Evolutionary conservation across 2,888 invertebrate species (phyloP).

Genomic region (Cephonodes hylas): DNA sequence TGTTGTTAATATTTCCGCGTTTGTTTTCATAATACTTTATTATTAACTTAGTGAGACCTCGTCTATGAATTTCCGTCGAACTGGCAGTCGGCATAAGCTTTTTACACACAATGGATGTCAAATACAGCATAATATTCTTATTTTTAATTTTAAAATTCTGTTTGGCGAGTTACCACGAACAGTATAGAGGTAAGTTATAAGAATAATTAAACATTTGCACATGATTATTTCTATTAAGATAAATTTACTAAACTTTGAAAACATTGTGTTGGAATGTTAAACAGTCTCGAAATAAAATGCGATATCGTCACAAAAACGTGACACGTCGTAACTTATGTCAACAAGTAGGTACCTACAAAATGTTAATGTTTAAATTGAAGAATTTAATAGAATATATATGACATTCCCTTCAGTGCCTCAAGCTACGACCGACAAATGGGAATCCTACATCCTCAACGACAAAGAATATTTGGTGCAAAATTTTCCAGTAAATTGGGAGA

Average conservation of each 20-base stretch:
- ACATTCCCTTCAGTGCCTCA: constrained; percentile 57
- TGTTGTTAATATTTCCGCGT: neutral
- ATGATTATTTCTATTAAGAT: no score
- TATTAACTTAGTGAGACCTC: neutral
- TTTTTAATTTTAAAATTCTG: constrained; percentile 27
- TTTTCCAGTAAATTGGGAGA: constrained; percentile 71
- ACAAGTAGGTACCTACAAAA: no score
- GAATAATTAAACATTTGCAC: neutral
- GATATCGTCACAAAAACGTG: no score
- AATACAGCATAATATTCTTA: constrained; percentile 14
- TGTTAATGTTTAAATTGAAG: no score
- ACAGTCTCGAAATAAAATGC: no score
- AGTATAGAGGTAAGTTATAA: constrained; percentile 57
- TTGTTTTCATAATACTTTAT: neutral
- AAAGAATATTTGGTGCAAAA: constrained; percentile 73
- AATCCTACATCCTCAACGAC: constrained; percentile 60
- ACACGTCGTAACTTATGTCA: no score
- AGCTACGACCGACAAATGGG: constrained; percentile 50
- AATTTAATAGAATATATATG: no score
- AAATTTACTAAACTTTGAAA: no score
- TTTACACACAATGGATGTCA: neutral
- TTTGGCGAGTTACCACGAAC: constrained; percentile 61
- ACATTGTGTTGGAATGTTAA: no score
- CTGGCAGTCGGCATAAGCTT: neutral
- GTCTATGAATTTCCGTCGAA: neutral